Conservation (phyloP, 2,797 vertebrate species). For the Eulemur mongoz region DNA sequence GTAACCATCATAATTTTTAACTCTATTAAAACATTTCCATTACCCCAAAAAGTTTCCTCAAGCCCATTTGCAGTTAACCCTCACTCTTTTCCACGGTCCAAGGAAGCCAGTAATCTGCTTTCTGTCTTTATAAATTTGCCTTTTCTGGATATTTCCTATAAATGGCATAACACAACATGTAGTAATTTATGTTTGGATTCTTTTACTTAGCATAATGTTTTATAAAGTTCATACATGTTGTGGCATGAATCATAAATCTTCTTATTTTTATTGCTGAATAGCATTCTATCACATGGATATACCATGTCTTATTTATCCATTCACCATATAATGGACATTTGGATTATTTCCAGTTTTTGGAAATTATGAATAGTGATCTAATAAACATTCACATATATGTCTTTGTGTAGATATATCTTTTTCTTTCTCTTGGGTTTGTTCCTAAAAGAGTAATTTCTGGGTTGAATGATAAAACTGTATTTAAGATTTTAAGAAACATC, state of each 20-base stretch:
- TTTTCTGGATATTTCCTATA: slow-evolving; percentile 24
- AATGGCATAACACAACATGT: neutral
- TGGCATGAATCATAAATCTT: neutral
- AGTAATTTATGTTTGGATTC: neutral
- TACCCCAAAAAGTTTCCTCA: neutral
- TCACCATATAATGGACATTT: neutral
- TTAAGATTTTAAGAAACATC: slow-evolving; percentile 23
- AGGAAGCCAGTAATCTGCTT: neutral
- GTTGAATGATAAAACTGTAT: neutral
- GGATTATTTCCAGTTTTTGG: neutral
- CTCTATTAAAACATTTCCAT: neutral
- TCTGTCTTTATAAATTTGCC: neutral
- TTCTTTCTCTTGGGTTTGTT: neutral
- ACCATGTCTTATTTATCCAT: neutral
- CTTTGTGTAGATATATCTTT: neutral
- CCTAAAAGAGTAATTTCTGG: neutral
- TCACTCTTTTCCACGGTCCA: neutral
- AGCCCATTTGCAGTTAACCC: neutral
- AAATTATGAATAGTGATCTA: neutral
- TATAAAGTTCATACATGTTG: neutral
- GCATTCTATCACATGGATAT: neutral
- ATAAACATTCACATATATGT: neutral
- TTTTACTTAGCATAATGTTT: neutral
- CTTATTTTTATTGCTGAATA: neutral
- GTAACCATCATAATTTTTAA: neutral